Base-by-base conservation (phyloP, 1,140 invertebrate genomes). In the Drosophila azteca region DNA sequence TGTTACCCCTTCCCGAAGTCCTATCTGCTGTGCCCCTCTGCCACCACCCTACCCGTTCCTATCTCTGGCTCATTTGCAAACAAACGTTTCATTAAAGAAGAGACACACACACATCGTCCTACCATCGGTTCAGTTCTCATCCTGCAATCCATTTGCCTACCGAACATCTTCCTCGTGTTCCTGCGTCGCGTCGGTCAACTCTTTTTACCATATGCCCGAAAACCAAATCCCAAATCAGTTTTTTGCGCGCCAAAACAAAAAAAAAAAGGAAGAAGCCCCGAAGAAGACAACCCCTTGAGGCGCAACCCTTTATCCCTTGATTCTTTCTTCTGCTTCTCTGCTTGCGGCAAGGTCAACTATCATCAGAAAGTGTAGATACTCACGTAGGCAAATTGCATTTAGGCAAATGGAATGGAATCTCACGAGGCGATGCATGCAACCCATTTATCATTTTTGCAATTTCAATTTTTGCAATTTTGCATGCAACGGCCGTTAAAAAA, bases 381-480 rank as follows among this genome's bases (percentile, higher is more conserved):
- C 75, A 77, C 60, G 63, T 67, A 80, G 68, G 68, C 73, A 77
- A 81, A 78, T 87, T 48, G 71, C 61, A 71, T 78, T 75, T 78
- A 78, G 75, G 71, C 75, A 78, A 78, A 78, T 78, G 35, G 35
- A 75, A 78, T 78, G 35, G 35, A 26, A 59, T 44, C 31, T 44
- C 17, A 44, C 48, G 17, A 44, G 20, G 44, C 48, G 65, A 70
- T 85, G 81, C 81, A 85, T 74, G 64, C 64, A 50, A 68, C 46
- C 50, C 83, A 82, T 88, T 87, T 87, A 87, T 88, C 83, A 87
- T 87, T 67, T 74, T 73, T 66, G 67, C 46, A 82, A 78, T 82
- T 81, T 81, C 68, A 55, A 73, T 68, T 77, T 66, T 77, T 64
- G 63, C 80, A 53, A 85, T 84, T 85, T 85, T 82, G 82, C 83